phyloP scores from a whole-genome alignment of 2,797 vertebrate genomes.

The Periparus ater region DNA sequence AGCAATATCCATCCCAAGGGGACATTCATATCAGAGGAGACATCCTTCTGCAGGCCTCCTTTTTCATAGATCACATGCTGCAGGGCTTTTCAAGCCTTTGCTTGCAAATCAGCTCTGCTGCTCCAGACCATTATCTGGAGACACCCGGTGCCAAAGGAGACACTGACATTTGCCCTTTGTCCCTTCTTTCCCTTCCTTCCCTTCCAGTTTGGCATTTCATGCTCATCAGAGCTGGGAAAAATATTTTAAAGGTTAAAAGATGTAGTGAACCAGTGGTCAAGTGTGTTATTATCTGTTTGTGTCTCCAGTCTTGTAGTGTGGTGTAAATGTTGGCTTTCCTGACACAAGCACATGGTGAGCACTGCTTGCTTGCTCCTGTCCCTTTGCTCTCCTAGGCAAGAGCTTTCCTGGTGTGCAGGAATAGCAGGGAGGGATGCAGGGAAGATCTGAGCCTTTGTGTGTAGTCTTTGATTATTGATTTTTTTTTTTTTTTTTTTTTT shows the following conservation, averaged over 20 bases:
- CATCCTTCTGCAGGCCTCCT: slow-evolving; percentile 50
- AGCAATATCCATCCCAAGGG: slow-evolving; percentile 66
- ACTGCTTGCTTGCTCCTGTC: neutral
- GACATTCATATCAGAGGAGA: slow-evolving; percentile 49
- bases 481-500: neutral
- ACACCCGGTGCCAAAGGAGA: neutral
- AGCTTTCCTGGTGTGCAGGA: neutral
- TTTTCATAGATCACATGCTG: slow-evolving; percentile 31
- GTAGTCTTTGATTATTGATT: slow-evolving; percentile 11
- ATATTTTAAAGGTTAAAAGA: neutral
- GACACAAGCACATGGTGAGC: neutral
- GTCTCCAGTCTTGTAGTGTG: neutral
- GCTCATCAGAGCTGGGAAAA: neutral
- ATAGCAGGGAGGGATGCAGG: neutral
- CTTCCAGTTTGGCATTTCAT: neutral
- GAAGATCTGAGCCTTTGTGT: neutral
- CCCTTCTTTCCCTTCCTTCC: neutral
- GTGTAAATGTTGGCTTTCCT: neutral
- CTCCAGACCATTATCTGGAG: neutral
- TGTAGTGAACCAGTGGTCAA: neutral
- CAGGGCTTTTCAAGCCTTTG: slow-evolving; percentile 31
- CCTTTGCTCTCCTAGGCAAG: neutral
- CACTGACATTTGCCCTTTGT: neutral
- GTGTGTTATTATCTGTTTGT: neutral
- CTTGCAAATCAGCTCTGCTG: slow-evolving; percentile 28